A percentile compares a stretch with the other conserved stretches of the same genome.
phyloP scores from a whole-genome alignment of 2,888 invertebrate species.

The Anodontia alba region DNA sequence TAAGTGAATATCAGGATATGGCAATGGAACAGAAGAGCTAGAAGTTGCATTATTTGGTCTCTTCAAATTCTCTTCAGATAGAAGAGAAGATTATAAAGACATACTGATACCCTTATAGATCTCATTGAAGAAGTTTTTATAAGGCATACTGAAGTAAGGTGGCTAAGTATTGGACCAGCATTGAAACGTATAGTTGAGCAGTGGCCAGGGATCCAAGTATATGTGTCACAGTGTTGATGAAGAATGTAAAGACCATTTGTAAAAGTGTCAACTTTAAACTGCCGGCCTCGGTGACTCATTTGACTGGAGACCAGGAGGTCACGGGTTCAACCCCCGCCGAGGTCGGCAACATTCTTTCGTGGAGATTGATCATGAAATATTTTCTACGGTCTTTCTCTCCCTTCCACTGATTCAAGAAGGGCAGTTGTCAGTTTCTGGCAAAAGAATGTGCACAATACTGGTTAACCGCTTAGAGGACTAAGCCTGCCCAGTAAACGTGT shows the following conservation, averaged over 20 bases:
- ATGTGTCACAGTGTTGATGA: not conserved
- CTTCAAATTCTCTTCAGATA: slow-evolving; percentile 28
- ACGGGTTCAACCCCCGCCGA: too few relatives aligned
- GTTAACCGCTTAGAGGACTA: too few relatives aligned
- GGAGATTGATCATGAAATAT: too few relatives aligned
- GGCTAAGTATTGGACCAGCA: not conserved
- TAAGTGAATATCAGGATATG: slow-evolving; percentile 27
- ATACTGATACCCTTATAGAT: slow-evolving; percentile 25
- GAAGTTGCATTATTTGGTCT: slow-evolving; percentile 35
- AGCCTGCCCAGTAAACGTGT: too few relatives aligned
- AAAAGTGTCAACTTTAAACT: slow-evolving; percentile 1
- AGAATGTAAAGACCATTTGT: not conserved
- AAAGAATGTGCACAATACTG: too few relatives aligned
- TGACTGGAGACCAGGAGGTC: too few relatives aligned
- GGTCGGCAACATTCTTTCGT: too few relatives aligned
- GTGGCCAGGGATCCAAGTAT: slow-evolving; percentile 2
- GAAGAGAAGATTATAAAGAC: slow-evolving; percentile 27
- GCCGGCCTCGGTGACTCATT: too few relatives aligned
- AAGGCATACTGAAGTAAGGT: not conserved
- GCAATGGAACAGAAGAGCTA: slow-evolving; percentile 33
- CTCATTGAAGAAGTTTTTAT: not conserved
- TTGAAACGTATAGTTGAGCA: not conserved
- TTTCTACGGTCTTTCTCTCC: too few relatives aligned
- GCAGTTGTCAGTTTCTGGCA: too few relatives aligned
- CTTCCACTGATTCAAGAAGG: too few relatives aligned